A percentile compares a stretch with the other conserved stretches of the same genome.
Conservation (phyloP, 2,888 invertebrate species). For the Fissipunctia ypsillon region DNA sequence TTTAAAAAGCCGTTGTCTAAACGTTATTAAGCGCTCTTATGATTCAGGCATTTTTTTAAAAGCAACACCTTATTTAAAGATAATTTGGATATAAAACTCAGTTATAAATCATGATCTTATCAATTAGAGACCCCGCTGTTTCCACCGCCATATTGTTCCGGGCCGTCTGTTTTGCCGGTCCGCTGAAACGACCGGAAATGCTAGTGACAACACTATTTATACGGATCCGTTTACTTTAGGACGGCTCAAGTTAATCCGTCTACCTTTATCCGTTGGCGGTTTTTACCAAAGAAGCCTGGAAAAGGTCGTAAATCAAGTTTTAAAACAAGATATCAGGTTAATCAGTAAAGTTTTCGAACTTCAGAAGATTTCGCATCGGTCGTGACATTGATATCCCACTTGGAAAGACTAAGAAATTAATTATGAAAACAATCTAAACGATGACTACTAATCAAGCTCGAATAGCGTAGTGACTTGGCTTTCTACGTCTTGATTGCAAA, state of each 20-base stretch:
- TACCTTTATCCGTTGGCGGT: slow-evolving; percentile 1
- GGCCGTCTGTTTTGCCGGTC: slow-evolving; percentile 26
- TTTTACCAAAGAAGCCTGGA: slow-evolving; percentile 1
- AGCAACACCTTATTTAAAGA: neutral
- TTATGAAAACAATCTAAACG: slow-evolving; percentile 13
- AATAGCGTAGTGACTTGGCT: neutral
- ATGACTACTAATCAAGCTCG: neutral
- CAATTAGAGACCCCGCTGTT: slow-evolving; percentile 36
- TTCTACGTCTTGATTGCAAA: neutral
- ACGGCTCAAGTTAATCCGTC: slow-evolving; percentile 22
- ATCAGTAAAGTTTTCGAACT: slow-evolving; percentile 28
- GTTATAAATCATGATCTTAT: slow-evolving; percentile 55
- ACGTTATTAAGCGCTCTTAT: neutral
- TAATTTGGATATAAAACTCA: slow-evolving; percentile 34
- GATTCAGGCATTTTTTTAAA: neutral
- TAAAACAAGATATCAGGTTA: slow-evolving; percentile 7
- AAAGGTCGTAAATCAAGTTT: neutral
- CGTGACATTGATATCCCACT: slow-evolving; percentile 29
- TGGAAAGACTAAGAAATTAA: neutral
- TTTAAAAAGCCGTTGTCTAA: neutral
- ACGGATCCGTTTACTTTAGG: slow-evolving; percentile 28
- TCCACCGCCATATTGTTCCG: slow-evolving; percentile 40
- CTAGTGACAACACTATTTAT: slow-evolving; percentile 60
- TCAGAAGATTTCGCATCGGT: neutral
- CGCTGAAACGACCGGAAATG: slow-evolving; percentile 37